Conservation (phyloP, 2,888 invertebrate genomes). For the Nymphalis c-album region DNA sequence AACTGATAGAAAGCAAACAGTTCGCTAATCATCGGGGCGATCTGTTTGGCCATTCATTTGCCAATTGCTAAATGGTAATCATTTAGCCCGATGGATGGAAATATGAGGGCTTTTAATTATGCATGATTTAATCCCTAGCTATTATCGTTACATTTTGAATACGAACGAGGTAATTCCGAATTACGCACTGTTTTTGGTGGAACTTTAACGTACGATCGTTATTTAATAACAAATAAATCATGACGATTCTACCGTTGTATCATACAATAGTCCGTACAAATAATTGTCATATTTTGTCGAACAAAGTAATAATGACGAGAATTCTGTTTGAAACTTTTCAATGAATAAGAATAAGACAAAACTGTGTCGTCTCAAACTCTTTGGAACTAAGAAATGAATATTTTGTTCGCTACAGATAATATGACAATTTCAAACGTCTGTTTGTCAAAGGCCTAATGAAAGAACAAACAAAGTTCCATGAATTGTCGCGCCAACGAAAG, state of each 20-base stretch:
- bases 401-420: constrained; percentile 23
- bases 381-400: constrained; percentile 19
- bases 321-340: neutral
- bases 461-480: constrained; percentile 33
- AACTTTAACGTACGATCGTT: neutral
- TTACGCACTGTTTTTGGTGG: constrained; percentile 9
- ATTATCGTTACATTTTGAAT: constrained; percentile 35
- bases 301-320: neutral
- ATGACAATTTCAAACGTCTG: constrained; percentile 26
- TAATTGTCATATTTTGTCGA: neutral
- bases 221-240: constrained; percentile 3
- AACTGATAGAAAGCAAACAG: constrained; percentile 27
- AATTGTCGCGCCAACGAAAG: constrained; percentile 25
- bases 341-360: constrained; percentile 5
- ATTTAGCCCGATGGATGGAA: constrained; percentile 36
- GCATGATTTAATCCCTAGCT: constrained; percentile 40
- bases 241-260: neutral
- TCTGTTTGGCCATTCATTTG: constrained; percentile 43
- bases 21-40: constrained; percentile 35
- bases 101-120: constrained; percentile 47
- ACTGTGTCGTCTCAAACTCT: constrained; percentile 14
- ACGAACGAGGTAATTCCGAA: constrained; percentile 22
- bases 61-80: constrained; percentile 44
- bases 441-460: constrained; percentile 34
- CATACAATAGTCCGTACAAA: neutral